Evolutionary conservation across 2,797 vertebrate genomes (phyloP), one percentile per base, ranked within the genome.

Genomic region (Alcedo quadribrachys): DNA sequence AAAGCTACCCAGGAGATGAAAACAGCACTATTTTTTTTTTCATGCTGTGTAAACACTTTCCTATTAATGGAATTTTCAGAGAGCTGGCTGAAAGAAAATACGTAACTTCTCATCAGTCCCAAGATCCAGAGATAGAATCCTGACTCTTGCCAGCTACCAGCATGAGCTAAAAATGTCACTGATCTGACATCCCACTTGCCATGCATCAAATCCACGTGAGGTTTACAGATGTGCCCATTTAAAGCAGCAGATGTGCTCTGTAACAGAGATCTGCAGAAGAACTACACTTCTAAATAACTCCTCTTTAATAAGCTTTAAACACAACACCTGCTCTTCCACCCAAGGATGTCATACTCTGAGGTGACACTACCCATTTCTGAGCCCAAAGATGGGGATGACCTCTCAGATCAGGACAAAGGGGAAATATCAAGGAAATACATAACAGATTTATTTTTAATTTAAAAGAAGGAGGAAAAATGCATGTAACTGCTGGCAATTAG

Each of bases 241-340:
- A 89, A 83, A 62, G 60, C 67, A 81, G 42, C 35, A 87, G 58
- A 58, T 89, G 75, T 13, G 8, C 48, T 78, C 63, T 60, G 20
- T 30, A 85, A 81, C 14, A 65, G 69, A 66, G 48, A 89, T 66
- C 42, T 87, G 53, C 40, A 76, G 81, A 94, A 87, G 5, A 93
- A 87, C 32, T 67, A 86, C 28, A 54, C 15, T 80, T 90, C 66
- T 5, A 80, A 93, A 80, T 88, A 94, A 55, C 46, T 66, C 32
- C 73, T 12, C 69, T 69, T 91, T 92, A 83, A 45, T 43, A 90
- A 91, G 73, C 43, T 69, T 76, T 85, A 81, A 76, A 57, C 9
- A 21, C 45, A 60, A 92, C 8, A 91, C 11, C 21, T 48, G 12
- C 20, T 83, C 51, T 75, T 87, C 43, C 24, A 87, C 19, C 28